phyloP scores from a whole-genome alignment of 2,113 vertebrate species.

The Haemorhous mexicanus region DNA sequence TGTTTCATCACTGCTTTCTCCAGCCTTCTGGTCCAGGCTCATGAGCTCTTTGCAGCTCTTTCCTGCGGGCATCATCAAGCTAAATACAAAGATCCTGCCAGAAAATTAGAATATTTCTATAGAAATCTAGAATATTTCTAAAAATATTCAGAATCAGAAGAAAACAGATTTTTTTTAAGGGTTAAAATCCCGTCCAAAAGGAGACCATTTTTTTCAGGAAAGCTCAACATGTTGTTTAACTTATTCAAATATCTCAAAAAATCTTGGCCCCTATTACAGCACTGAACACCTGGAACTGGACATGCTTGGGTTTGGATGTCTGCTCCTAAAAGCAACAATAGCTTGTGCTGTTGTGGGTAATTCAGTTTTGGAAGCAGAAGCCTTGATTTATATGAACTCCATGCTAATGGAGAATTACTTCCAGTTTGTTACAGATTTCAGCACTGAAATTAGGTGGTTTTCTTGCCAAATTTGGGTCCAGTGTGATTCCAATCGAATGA shows the following conservation, averaged over 20 bases:
- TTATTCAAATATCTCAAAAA: neutral
- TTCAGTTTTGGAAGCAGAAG: conserved; percentile 38
- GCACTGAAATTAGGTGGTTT: neutral
- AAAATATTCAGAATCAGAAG: neutral
- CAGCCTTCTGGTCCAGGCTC: neutral
- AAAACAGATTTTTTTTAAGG: neutral
- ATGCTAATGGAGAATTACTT: conserved; percentile 42
- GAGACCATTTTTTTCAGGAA: neutral
- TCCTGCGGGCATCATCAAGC: neutral
- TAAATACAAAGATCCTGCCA: neutral
- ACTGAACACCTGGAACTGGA: conserved; percentile 31
- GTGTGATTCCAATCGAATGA: neutral
- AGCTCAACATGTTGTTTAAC: neutral
- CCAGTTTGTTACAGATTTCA: conserved; percentile 51
- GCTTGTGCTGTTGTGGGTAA: conserved; percentile 5
- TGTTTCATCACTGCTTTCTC: neutral
- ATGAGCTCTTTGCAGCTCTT: neutral
- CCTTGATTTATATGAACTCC: conserved; percentile 34
- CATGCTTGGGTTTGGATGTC: neutral
- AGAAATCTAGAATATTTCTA: neutral
- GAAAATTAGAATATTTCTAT: neutral
- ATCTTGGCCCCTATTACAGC: neutral
- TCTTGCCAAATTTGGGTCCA: conserved; percentile 33
- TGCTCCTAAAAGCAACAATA: conserved; percentile 35
- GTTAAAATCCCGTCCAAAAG: neutral